Evolutionary conservation across 2,888 invertebrate species (phyloP).

Genomic region (Hermodice carunculata): DNA sequence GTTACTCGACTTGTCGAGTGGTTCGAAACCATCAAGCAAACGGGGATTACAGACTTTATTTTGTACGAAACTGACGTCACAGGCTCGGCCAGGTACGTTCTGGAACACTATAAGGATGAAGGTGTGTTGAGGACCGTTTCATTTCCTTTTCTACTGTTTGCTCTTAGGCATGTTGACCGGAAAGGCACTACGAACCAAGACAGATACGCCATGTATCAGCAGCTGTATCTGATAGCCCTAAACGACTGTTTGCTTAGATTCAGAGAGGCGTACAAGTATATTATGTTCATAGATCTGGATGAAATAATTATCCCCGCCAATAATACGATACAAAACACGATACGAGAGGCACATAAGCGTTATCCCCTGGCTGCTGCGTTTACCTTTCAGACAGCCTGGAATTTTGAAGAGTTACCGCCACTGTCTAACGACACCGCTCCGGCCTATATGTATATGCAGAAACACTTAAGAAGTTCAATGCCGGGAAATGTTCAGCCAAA

Average conservation of each 20-base stretch:
- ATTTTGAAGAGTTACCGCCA: slow-evolving; percentile 24
- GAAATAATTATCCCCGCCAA: slow-evolving; percentile 20
- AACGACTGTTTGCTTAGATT: slow-evolving; percentile 32
- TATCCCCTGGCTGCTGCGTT: slow-evolving; percentile 6
- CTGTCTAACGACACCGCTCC: neutral
- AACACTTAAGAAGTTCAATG: slow-evolving; percentile 10
- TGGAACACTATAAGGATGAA: slow-evolving; percentile 23
- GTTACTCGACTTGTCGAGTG: slow-evolving; percentile 27
- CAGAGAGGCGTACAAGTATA: slow-evolving; percentile 10
- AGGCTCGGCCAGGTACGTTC: slow-evolving; percentile 16
- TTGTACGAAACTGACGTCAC: slow-evolving; percentile 25
- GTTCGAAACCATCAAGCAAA: slow-evolving; percentile 23
- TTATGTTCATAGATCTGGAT: slow-evolving; percentile 21
- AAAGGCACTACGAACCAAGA: neutral
- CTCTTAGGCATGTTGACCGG: slow-evolving; percentile 18
- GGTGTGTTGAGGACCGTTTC: slow-evolving; percentile 21
- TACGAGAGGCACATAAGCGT: neutral
- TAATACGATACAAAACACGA: neutral
- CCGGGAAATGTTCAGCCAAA: slow-evolving; percentile 26
- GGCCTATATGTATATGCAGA: slow-evolving; percentile 20
- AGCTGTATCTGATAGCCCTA: slow-evolving; percentile 31
- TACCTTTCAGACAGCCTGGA: slow-evolving; percentile 27
- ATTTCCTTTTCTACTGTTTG: slow-evolving; percentile 25
- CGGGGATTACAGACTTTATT: slow-evolving; percentile 18
- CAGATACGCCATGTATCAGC: slow-evolving; percentile 33